Conservation (phyloP, 2,113 vertebrate species). For the Lophius piscatorius region DNA sequence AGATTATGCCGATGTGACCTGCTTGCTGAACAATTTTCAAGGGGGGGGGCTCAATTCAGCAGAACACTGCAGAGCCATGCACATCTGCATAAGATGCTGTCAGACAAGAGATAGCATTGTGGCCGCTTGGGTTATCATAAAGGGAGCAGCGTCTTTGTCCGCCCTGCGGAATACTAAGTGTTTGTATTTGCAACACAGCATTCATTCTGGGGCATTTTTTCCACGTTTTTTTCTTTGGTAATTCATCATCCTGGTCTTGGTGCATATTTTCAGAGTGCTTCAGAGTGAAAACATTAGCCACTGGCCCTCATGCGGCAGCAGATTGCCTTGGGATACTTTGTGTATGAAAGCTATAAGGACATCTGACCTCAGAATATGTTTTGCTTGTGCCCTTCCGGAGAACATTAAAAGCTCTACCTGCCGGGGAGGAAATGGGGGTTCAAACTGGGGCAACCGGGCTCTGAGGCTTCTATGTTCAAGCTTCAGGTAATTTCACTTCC, state of each 20-base stretch:
- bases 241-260: conserved; percentile 64
- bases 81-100: conserved; percentile 78
- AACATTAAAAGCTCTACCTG: conserved; percentile 29
- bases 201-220: conserved; percentile 37
- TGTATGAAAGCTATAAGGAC: conserved; percentile 20
- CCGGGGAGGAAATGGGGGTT: conserved; percentile 53
- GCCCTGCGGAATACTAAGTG: conserved; percentile 64
- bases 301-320: conserved; percentile 18
- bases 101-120: conserved; percentile 60
- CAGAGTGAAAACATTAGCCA: conserved; percentile 34
- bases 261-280: conserved; percentile 25
- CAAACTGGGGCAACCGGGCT: conserved; percentile 23
- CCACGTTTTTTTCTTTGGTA: conserved; percentile 40
- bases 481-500: conserved; percentile 72
- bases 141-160: conserved; percentile 57
- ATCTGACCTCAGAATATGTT: conserved; percentile 15
- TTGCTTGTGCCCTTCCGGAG: background rate
- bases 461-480: conserved; percentile 35
- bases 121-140: conserved; percentile 70
- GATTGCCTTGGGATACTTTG: conserved; percentile 33
- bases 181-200: conserved; percentile 56
- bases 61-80: conserved; percentile 51
- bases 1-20: conserved; percentile 66
- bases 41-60: conserved; percentile 47
- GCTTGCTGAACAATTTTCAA: conserved; percentile 69